Conservation (phyloP, 1,140 invertebrate species). For the Pantala flavescens region DNA sequence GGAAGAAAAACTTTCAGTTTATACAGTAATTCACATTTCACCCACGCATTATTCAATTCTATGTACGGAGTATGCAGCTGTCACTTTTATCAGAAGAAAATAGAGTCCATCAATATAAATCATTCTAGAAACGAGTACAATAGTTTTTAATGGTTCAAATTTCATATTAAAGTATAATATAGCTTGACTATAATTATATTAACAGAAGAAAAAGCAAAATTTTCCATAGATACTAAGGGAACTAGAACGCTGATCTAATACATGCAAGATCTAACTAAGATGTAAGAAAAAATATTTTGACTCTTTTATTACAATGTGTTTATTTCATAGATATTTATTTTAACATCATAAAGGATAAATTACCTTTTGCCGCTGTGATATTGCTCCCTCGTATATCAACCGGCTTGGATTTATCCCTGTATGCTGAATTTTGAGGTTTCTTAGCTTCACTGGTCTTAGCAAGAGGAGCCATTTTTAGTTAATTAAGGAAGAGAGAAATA, state of each 20-base stretch:
- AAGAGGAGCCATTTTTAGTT: conserved; percentile 32
- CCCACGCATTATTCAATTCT: too few relatives aligned
- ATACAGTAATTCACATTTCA: too few relatives aligned
- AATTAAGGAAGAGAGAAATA: background rate
- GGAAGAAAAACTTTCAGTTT: too few relatives aligned
- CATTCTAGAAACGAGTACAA: too few relatives aligned
- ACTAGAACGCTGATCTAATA: background rate
- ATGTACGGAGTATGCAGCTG: too few relatives aligned
- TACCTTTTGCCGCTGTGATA: conserved; percentile 96
- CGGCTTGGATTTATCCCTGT: conserved; percentile 88
- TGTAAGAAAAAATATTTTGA: background rate
- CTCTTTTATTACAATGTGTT: background rate
- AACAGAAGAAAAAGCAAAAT: background rate
- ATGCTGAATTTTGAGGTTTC: conserved; percentile 38
- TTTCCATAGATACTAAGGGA: background rate
- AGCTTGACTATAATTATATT: background rate
- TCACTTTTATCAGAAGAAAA: too few relatives aligned
- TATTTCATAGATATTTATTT: background rate
- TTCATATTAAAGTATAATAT: too few relatives aligned
- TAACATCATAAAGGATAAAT: conserved; percentile 22
- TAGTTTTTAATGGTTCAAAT: too few relatives aligned
- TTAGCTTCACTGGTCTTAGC: conserved; percentile 31
- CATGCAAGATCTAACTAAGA: background rate
- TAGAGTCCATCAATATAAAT: too few relatives aligned
- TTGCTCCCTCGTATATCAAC: conserved; percentile 89